A percentile compares a stretch with the other conserved stretches of the same genome.
These are phyloP conservation scores for Diabrotica undecimpunctata DNA, from an alignment of 1,140 invertebrate species.

Conservation along the genomic window DNA sequence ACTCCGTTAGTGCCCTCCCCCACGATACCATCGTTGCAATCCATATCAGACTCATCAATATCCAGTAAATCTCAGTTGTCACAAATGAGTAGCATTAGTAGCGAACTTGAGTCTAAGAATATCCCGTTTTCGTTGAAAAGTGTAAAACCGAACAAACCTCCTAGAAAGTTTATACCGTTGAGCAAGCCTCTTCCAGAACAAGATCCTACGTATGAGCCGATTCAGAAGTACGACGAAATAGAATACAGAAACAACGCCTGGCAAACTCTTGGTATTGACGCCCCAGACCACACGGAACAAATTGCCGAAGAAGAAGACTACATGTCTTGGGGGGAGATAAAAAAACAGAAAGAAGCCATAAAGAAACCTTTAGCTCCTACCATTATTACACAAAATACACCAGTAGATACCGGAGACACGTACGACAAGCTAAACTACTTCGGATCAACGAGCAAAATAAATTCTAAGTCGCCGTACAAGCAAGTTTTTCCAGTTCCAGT, in stretches of 20 bases:
- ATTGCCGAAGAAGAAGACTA: constrained; percentile 41
- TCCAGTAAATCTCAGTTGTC: constrained; percentile 4
- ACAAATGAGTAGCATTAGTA: background rate
- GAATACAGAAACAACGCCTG: constrained; percentile 70
- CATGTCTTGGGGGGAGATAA: constrained; percentile 37
- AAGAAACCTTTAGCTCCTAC: constrained; percentile 35
- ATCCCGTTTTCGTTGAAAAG: background rate
- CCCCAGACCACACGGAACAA: constrained; percentile 60
- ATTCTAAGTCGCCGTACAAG: constrained; percentile 66
- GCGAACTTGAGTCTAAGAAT: background rate
- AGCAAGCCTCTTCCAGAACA: background rate
- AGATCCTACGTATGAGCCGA: constrained; percentile 23
- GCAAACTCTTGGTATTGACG: constrained; percentile 71
- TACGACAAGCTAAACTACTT: constrained; percentile 80
- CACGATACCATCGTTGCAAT: constrained; percentile 48
- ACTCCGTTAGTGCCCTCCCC: constrained; percentile 70
- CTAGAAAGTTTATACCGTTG: constrained; percentile 54
- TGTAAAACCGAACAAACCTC: constrained; percentile 64
- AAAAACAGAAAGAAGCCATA: constrained; percentile 22
- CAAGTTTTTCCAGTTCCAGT: constrained; percentile 55
- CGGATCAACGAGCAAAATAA: constrained; percentile 66
- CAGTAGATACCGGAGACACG: constrained; percentile 48
- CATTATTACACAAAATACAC: constrained; percentile 33
- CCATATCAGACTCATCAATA: constrained; percentile 13
- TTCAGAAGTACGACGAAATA: constrained; percentile 61